A percentile compares a stretch with the other conserved stretches of the same genome.
Conservation (phyloP, 2,888 invertebrate genomes). For the Melanostoma mellinum region DNA sequence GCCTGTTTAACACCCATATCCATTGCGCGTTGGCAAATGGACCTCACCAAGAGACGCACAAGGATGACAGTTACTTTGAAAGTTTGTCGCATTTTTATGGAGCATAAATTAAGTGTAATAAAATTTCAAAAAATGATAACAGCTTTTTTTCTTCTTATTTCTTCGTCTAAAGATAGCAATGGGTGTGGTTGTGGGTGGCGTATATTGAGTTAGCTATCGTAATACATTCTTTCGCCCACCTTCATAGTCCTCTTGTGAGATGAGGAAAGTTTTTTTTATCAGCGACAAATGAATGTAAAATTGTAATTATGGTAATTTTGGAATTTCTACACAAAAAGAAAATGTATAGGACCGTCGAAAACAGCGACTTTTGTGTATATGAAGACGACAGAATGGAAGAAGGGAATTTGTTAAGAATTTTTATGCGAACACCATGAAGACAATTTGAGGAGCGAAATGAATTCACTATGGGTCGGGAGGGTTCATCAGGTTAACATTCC, state of each 20-base stretch:
- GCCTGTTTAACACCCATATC: conserved; percentile 45
- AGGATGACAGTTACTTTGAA: conserved; percentile 65
- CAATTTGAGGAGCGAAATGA: conserved; percentile 47
- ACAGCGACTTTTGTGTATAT: not conserved
- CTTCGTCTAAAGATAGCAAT: not conserved
- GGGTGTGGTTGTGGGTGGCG: conserved; percentile 14
- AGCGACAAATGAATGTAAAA: conserved; percentile 71
- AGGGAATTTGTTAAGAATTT: conserved; percentile 64
- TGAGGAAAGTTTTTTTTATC: conserved; percentile 66
- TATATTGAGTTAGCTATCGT: not conserved
- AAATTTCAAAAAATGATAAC: conserved; percentile 65
- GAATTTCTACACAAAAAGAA: conserved; percentile 6
- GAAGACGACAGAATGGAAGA: conserved; percentile 6
- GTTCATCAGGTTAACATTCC: conserved; percentile 69
- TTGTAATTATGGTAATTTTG: conserved; percentile 71
- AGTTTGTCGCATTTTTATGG: conserved; percentile 68
- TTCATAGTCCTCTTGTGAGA: conserved; percentile 18
- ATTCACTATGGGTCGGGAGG: conserved; percentile 24
- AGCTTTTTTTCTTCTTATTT: conserved; percentile 31
- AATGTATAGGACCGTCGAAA: not conserved
- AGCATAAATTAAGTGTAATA: conserved; percentile 72
- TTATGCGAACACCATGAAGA: conserved; percentile 68
- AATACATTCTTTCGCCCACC: not conserved
- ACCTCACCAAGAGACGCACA: conserved; percentile 43
- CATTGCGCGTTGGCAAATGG: conserved; percentile 39